Evolutionary conservation across 2,888 invertebrate species (phyloP).

Genomic region (Poecilobothrus nobilitatus): DNA sequence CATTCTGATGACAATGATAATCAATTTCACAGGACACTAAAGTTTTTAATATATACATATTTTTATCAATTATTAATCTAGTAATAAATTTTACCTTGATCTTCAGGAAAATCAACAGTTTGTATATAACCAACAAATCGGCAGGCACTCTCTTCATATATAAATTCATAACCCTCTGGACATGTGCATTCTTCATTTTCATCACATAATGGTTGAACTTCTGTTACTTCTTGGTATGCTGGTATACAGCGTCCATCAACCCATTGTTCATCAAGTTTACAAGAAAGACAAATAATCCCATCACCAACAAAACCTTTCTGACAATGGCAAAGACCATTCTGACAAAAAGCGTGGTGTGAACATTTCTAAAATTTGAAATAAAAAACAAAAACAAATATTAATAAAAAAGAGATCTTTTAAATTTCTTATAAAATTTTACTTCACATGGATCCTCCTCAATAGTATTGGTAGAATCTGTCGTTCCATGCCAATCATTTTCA

Average conservation of each 20-base stretch:
- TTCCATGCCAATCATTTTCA: not conserved
- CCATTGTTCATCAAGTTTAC: conserved; percentile 36
- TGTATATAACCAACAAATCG: conserved; percentile 27
- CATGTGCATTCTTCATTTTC: conserved; percentile 44
- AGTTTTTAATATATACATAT: conserved; percentile 21
- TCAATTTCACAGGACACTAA: conserved; percentile 65
- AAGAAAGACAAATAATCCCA: conserved; percentile 47
- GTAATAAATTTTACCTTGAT: conserved; percentile 30
- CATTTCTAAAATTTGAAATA: conserved; percentile 30
- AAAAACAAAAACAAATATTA: not conserved
- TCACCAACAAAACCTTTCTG: conserved; percentile 62
- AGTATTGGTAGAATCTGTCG: not conserved
- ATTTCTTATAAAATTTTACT: not conserved
- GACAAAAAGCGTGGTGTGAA: conserved; percentile 66
- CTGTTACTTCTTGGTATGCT: conserved; percentile 24
- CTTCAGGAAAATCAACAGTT: conserved; percentile 28
- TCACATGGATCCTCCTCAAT: not conserved
- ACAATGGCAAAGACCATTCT: conserved; percentile 65
- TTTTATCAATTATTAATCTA: not conserved
- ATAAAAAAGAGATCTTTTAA: not conserved
- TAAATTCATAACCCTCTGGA: conserved; percentile 46
- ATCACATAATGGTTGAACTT: conserved; percentile 36
- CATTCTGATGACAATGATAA: conserved; percentile 73
- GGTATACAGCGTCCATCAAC: conserved; percentile 35
- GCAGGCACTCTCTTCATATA: conserved; percentile 37